Evolutionary conservation across 2,888 invertebrate species (phyloP).

Genomic region (Zygaena filipendulae): DNA sequence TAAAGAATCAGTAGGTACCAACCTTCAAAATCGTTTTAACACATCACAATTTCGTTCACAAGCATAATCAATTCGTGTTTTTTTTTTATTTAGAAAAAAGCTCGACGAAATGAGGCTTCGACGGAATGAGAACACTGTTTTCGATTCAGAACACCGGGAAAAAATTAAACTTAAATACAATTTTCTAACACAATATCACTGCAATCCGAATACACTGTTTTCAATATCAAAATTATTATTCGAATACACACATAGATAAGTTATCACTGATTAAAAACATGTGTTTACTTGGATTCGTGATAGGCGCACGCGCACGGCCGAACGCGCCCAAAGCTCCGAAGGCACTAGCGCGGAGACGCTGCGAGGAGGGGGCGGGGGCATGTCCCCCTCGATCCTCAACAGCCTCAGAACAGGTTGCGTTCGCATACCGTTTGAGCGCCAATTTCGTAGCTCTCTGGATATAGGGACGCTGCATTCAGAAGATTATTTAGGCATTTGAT

Average conservation of each 20-base stretch:
- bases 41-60: constrained; percentile 38
- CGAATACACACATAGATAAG: constrained; percentile 17
- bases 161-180: constrained; percentile 16
- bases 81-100: too few species aligned
- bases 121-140: constrained; percentile 15
- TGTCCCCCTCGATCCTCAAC: too few species aligned
- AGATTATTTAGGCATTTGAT: constrained; percentile 33
- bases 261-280: constrained; percentile 24
- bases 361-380: constrained; percentile 19
- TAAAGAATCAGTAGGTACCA: constrained; percentile 21
- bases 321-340: constrained; percentile 32
- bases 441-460: constrained; percentile 47
- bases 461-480: constrained; percentile 35
- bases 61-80: constrained; percentile 43
- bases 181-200: constrained; percentile 41
- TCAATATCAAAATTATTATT: constrained; percentile 13
- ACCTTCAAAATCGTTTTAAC: constrained; percentile 55
- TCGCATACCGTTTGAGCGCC: constrained; percentile 57
- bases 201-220: constrained; percentile 46
- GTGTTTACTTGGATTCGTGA: constrained; percentile 24
- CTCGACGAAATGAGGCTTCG: constrained; percentile 16
- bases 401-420: constrained; percentile 54
- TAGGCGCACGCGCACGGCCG: constrained; percentile 31
- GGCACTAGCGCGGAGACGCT: constrained; percentile 24
- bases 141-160: constrained; percentile 20